phyloP scores from a whole-genome alignment of 2,797 vertebrate species.

The Myotis planiceps region DNA sequence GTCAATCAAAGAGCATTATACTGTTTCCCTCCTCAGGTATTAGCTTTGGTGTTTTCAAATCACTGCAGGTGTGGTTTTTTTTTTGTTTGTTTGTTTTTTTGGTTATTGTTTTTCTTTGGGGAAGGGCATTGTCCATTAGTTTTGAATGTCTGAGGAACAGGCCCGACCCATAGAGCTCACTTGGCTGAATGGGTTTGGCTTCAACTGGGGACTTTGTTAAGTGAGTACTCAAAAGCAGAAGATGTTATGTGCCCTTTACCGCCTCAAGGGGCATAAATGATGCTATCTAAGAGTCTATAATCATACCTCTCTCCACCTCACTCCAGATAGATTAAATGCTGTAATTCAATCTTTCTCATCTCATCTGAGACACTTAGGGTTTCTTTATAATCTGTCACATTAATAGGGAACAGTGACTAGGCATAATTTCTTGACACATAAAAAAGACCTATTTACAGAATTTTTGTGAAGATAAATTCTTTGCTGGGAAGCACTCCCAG shows the following conservation, averaged over 20 bases:
- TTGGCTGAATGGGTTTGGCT: not conserved
- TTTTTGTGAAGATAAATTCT: not conserved
- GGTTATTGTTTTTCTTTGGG: not conserved
- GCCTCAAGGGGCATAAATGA: not conserved
- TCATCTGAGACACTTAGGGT: not conserved
- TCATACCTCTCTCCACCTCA: not conserved
- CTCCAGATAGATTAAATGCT: not conserved
- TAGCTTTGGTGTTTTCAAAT: not conserved
- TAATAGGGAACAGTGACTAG: not conserved
- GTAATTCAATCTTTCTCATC: not conserved
- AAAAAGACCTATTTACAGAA: not conserved
- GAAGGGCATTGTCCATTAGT: not conserved
- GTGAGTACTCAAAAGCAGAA: not conserved
- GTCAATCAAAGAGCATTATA: not conserved
- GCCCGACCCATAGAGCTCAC: not conserved
- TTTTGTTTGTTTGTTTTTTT: too few species aligned
- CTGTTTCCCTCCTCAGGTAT: not conserved
- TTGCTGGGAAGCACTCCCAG: not conserved
- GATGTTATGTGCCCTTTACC: not conserved
- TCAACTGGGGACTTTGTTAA: not conserved
- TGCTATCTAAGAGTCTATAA: not conserved
- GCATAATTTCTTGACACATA: not conserved
- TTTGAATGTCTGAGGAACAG: not conserved
- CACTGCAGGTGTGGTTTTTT: not conserved
- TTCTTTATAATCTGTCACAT: not conserved